phyloP scores from a whole-genome alignment of 2,113 vertebrate genomes.

The Ardeotis arabs region DNA sequence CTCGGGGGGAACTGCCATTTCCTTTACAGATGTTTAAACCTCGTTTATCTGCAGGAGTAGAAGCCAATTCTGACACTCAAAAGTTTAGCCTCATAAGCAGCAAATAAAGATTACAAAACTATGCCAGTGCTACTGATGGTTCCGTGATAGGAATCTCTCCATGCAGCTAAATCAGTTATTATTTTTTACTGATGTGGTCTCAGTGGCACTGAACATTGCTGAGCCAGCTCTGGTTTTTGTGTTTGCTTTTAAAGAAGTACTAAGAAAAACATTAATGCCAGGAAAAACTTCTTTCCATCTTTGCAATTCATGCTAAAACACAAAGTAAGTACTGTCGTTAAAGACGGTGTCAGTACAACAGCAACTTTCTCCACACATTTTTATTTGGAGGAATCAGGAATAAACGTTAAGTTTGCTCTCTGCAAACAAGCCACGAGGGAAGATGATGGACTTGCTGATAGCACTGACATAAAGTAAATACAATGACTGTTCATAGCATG shows the following conservation, averaged over 20 bases:
- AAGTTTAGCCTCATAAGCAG: background rate
- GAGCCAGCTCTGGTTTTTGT: background rate
- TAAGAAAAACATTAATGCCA: background rate
- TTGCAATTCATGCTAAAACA: background rate
- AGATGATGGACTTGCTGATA: conserved; percentile 16
- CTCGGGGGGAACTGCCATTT: background rate
- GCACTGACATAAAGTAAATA: conserved; percentile 26
- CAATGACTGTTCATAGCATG: background rate
- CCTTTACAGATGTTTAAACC: background rate
- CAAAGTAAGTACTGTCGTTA: background rate
- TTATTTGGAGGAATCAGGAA: background rate
- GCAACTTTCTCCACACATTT: background rate
- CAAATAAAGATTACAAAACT: background rate
- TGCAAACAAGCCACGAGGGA: background rate
- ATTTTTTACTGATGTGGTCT: background rate
- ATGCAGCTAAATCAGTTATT: background rate
- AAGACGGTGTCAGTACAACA: background rate
- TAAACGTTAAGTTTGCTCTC: background rate
- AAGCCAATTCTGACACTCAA: background rate
- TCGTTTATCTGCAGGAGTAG: background rate
- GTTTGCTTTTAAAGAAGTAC: background rate
- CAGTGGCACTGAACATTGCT: background rate
- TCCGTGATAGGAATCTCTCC: background rate
- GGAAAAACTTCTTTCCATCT: background rate
- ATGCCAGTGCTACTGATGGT: background rate